Evolutionary conservation across 2,797 vertebrate species (phyloP).

Genomic region (Bradypodion ventrale): DNA sequence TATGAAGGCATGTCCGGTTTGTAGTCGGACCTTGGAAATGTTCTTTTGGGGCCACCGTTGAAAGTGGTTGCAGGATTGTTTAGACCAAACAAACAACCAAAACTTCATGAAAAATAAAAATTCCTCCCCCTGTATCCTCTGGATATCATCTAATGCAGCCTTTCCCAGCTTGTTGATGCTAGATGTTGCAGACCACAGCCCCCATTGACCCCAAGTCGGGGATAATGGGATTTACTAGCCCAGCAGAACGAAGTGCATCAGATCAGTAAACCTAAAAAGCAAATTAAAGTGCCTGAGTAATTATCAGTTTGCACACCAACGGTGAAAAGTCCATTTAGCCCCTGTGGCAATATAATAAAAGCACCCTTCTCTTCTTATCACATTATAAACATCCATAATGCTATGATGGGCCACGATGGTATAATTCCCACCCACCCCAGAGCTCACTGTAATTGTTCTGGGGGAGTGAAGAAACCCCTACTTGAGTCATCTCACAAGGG

Average conservation of each 20-base stretch:
- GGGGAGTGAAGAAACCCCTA: background rate
- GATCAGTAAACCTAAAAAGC: too few species aligned
- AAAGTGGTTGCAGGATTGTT: too few species aligned
- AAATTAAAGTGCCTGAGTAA: background rate
- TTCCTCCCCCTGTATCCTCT: background rate
- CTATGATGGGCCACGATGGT: background rate
- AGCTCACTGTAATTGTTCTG: background rate
- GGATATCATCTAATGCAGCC: background rate
- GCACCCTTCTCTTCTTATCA: background rate
- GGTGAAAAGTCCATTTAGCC: conserved; percentile 6
- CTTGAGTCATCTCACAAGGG: conserved; percentile 2
- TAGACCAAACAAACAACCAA: too few species aligned
- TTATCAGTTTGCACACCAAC: background rate
- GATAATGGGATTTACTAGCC: background rate
- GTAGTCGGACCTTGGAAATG: too few species aligned
- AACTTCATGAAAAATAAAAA: too few species aligned
- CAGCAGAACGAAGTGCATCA: background rate
- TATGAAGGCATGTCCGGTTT: too few species aligned
- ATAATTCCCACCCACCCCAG: background rate
- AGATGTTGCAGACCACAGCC: background rate
- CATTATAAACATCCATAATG: background rate
- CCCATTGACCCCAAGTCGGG: background rate
- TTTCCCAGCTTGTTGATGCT: background rate
- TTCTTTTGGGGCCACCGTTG: too few species aligned
- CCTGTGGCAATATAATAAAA: background rate